A percentile compares a stretch with the other conserved stretches of the same genome.
Evolutionary conservation across 2,888 invertebrate genomes (phyloP).

Genomic region (Didymodactylos carnosus): DNA sequence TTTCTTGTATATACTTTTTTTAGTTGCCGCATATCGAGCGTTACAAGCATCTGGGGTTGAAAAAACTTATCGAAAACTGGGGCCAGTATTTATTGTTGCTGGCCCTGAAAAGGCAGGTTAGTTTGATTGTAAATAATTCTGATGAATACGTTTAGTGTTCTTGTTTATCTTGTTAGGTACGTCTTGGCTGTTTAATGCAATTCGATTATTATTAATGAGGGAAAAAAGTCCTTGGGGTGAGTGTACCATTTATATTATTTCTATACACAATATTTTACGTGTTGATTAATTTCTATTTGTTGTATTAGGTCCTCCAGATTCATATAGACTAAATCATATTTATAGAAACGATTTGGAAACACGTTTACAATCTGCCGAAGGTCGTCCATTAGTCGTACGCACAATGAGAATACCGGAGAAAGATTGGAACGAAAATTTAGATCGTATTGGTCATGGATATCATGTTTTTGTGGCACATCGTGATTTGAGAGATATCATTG

Average conservation of each 20-base stretch:
- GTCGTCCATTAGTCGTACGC: background rate
- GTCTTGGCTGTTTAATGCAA: background rate
- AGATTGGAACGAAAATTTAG: background rate
- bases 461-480: background rate
- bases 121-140: background rate
- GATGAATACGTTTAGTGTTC: background rate
- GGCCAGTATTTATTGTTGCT: background rate
- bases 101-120: background rate
- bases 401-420: background rate
- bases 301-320: background rate
- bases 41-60: background rate
- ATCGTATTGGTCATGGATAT: background rate
- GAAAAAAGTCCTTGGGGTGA: too few species aligned
- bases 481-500: background rate
- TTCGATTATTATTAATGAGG: background rate
- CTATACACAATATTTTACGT: too few species aligned
- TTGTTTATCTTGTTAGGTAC: background rate
- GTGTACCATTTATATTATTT: too few species aligned
- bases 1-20: background rate
- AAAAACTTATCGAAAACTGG: background rate
- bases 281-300: too few species aligned
- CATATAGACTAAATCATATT: background rate
- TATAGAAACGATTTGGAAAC: background rate
- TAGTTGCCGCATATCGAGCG: background rate
- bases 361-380: background rate